Evolutionary conservation across 1,140 invertebrate genomes (phyloP).

Genomic region (Polyergus mexicanus): DNA sequence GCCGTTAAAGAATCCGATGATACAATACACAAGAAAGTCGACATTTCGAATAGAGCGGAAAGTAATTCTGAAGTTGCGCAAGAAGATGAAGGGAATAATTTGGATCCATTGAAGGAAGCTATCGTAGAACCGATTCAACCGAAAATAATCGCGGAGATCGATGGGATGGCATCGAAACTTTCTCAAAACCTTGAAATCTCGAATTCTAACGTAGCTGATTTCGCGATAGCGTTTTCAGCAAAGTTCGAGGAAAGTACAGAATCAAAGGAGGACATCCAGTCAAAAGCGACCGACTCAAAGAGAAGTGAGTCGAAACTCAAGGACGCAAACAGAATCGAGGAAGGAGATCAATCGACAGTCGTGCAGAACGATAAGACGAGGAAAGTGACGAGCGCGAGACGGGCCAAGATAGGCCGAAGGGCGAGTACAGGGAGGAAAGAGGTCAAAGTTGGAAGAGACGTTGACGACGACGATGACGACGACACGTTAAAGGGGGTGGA

Average conservation of each 20-base stretch:
- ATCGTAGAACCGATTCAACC: neutral
- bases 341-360: neutral
- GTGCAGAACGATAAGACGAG: conserved; percentile 21
- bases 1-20: neutral
- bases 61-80: neutral
- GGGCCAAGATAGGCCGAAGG: conserved; percentile 57
- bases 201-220: neutral
- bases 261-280: neutral
- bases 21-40: neutral
- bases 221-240: neutral
- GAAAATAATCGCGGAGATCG: conserved; percentile 4
- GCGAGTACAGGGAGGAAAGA: conserved; percentile 61
- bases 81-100: neutral
- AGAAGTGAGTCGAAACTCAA: neutral
- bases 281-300: neutral
- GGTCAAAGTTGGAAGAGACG: conserved; percentile 27
- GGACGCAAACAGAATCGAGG: neutral
- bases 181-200: neutral
- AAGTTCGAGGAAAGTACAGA: neutral
- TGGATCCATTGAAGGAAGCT: neutral
- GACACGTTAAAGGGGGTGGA: conserved; percentile 46
- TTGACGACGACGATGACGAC: no score
- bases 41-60: neutral
- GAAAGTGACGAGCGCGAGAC: conserved; percentile 7
- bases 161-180: conserved; percentile 20